Base-by-base conservation (phyloP, 2,797 vertebrate genomes). In the Chelon auratus region DNA sequence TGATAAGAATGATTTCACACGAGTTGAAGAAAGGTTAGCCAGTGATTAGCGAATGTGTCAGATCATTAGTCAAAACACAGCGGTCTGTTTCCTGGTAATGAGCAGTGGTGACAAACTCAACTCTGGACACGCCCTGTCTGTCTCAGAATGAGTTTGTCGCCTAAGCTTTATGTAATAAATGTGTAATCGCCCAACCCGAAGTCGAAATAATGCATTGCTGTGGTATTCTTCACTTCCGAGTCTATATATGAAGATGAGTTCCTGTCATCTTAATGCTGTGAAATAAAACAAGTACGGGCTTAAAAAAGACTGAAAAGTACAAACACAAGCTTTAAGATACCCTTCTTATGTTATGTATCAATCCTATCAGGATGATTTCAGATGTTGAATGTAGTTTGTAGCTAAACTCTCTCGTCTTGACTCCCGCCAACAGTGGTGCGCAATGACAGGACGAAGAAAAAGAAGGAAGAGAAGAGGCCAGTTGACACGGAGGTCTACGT, bases 381-480 rank as follows among this genome's bases (percentile, higher is more conserved):
- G 12, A 48, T 20, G 7, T 42, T 7, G 47, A 10, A 55, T 22
- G 17, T 13, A 6, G 30, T 33, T 33, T 33, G 5, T 33, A 73
- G 15, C 47, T 57, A 6, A 39, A 24, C 33, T 1, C 24, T 17
- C 13, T 36, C 4, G 0, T 54, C 36, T 75, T 10, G 12, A 3
- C 43, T 51, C 47, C 18, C 15, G 0, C 1, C n/a, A 0, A 56
- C 71, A 92, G 91, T 92, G 83, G 90, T 93, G 26, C 93, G 97
- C 63, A 99, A 99, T 0, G 97, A 99, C 92, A 90, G 97, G 26
- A 97, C 97, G 72, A 99, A 99, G 93, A 99, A 97, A 93, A 99
- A 97, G 92, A 97, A 92, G 75, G 93, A 99, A 68, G 97, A 99
- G 7, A 93, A 88, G 42, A 94, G 95, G 83, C 91, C 87, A 0